These are phyloP conservation scores for Stercorarius parasiticus DNA, from an alignment of 2,113 vertebrate genomes.

Conservation along the genomic window DNA sequence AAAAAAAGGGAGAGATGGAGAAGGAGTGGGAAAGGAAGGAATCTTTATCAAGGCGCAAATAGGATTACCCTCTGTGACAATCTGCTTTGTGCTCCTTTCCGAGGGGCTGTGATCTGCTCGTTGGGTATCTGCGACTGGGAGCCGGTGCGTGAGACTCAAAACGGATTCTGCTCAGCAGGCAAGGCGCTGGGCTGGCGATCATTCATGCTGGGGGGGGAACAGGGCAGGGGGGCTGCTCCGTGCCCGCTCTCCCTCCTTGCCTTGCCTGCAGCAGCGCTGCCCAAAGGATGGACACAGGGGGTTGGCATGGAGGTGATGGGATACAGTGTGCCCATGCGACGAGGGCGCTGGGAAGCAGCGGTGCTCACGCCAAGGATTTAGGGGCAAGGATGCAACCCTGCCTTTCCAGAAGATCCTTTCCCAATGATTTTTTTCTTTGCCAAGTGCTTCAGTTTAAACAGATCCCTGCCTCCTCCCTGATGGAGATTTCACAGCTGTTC, in stretches of 20 bases:
- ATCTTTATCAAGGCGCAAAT: constrained; percentile 46
- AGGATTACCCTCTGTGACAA: constrained; percentile 50
- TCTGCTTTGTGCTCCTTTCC: constrained; percentile 47
- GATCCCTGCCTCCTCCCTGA: background rate
- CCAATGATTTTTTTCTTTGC: background rate
- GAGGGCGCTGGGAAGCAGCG: background rate
- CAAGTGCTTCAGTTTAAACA: background rate
- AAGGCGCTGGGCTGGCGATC: background rate
- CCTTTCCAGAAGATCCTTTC: background rate
- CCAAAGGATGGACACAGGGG: background rate
- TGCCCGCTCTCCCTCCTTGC: background rate
- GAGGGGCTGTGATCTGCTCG: constrained; percentile 33
- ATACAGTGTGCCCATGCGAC: fast-evolving
- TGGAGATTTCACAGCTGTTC: background rate
- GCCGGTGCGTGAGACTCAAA: background rate
- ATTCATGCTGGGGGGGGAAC: background rate
- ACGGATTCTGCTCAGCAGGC: constrained; percentile 61
- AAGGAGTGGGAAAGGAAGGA: constrained; percentile 17
- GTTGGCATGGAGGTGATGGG: background rate
- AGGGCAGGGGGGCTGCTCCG: background rate
- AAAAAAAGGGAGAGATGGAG: background rate
- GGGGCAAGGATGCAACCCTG: background rate
- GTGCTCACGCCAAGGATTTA: fast-evolving
- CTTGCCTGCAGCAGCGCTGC: background rate
- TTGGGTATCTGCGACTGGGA: background rate